Percentiles rank a stretch among this genome's conserved stretches.
These are phyloP conservation scores for Galerucella pusilla DNA, from an alignment of 2,888 invertebrate species.

Conservation along the genomic window DNA sequence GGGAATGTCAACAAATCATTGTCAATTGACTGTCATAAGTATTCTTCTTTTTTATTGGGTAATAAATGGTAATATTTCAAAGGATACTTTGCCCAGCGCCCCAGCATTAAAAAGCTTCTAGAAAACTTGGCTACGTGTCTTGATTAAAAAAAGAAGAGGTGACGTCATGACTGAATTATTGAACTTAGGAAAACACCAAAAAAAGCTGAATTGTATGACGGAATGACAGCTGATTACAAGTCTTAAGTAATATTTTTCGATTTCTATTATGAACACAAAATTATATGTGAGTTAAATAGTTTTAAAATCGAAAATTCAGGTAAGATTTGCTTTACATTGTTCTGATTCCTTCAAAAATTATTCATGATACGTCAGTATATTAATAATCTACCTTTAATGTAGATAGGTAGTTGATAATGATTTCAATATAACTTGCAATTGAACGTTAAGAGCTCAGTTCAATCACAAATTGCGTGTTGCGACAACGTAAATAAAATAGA, in stretches of 20 bases:
- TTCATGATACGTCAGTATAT: too few species aligned
- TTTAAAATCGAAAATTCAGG: constrained; percentile 19
- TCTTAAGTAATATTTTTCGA: constrained; percentile 22
- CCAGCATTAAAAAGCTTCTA: too few species aligned
- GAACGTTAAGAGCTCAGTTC: neutral
- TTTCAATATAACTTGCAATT: neutral
- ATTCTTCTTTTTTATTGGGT: too few species aligned
- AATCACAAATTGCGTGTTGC: neutral
- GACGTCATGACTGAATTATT: neutral
- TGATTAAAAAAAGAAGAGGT: neutral
- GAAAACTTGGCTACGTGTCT: too few species aligned
- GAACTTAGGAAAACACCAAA: neutral
- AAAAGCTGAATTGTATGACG: neutral
- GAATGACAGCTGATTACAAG: constrained; percentile 30
- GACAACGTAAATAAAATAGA: neutral
- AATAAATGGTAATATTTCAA: too few species aligned
- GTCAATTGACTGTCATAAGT: neutral
- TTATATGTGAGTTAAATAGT: constrained; percentile 18
- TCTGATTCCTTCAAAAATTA: too few species aligned
- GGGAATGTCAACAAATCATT: neutral
- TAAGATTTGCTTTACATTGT: neutral
- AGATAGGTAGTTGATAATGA: neutral
- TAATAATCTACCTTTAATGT: neutral
- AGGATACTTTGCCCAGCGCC: too few species aligned
- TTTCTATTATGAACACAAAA: constrained; percentile 18